phyloP scores from a whole-genome alignment of 2,888 invertebrate species.

The Acrobasis repandana region DNA sequence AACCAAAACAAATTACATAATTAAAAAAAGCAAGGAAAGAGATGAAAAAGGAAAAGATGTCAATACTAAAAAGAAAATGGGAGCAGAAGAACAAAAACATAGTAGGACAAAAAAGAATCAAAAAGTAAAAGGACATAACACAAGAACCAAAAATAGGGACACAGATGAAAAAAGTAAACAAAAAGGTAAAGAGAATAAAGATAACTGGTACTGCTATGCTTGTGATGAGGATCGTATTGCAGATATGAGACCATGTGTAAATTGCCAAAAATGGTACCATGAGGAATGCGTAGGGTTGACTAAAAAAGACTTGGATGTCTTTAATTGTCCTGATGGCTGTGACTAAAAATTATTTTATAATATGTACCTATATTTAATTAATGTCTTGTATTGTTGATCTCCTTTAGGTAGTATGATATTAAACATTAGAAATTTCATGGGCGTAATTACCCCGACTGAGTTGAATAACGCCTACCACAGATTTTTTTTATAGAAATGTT shows the following conservation, averaged over 20 bases:
- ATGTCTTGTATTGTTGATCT: too few species aligned
- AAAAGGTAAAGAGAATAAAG: conserved; percentile 1
- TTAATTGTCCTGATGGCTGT: conserved; percentile 3
- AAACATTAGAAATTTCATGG: too few species aligned
- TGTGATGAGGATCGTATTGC: neutral
- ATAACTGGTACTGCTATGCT: conserved; percentile 5
- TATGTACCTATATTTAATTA: too few species aligned
- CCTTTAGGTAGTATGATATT: too few species aligned
- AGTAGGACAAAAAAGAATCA: neutral
- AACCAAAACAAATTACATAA: neutral
- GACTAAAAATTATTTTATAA: neutral
- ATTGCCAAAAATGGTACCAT: conserved; percentile 3
- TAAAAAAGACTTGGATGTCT: neutral
- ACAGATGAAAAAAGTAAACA: neutral
- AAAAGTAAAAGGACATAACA: neutral
- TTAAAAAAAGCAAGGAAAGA: conserved; percentile 5
- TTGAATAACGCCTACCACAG: too few species aligned
- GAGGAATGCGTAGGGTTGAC: conserved; percentile 4
- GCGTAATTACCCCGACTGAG: too few species aligned
- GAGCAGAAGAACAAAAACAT: neutral
- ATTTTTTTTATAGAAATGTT: too few species aligned
- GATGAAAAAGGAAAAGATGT: conserved; percentile 9
- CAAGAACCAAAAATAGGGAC: neutral
- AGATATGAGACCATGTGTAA: neutral
- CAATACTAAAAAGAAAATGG: conserved; percentile 2